These are phyloP conservation scores for Zoanthus solanderi DNA, from an alignment of 92 coral and sea anemone genomes.

Conservation along the genomic window DNA sequence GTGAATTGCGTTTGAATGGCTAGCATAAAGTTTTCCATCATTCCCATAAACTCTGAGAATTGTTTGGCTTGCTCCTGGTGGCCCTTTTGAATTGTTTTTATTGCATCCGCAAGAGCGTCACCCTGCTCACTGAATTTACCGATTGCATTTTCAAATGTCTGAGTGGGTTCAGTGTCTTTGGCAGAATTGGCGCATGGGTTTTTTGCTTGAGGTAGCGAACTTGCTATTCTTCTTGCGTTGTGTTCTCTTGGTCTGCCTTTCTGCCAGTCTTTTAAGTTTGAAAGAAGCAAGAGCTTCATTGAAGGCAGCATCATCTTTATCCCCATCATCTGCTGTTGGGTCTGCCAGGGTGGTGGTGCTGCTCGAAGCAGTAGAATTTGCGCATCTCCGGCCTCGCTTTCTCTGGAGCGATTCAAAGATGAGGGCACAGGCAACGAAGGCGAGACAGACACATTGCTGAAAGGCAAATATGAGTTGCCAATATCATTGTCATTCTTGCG, in stretches of 20 bases:
- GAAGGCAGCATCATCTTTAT: conserved; percentile 33
- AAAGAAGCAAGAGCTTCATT: conserved; percentile 30
- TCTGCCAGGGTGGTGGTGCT: conserved; percentile 22
- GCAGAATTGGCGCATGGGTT: conserved; percentile 22
- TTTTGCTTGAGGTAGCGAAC: background rate
- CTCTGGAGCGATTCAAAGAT: conserved; percentile 28
- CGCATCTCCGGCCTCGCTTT: conserved; percentile 25
- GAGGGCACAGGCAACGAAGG: no score
- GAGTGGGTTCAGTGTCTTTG: conserved; percentile 27
- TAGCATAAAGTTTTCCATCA: conserved; percentile 22
- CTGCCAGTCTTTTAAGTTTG: conserved; percentile 18
- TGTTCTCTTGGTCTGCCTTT: conserved; percentile 32
- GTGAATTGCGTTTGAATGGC: conserved; percentile 20
- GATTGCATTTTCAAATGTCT: conserved; percentile 9
- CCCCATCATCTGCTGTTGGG: conserved; percentile 8
- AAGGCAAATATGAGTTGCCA: background rate
- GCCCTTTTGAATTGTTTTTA: background rate
- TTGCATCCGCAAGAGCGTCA: background rate
- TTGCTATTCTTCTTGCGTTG: conserved; percentile 14
- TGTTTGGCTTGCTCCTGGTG: conserved; percentile 11
- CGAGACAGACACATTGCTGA: background rate
- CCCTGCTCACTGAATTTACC: background rate
- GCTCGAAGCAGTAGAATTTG: conserved; percentile 31
- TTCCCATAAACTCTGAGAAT: conserved; percentile 5
- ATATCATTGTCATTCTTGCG: background rate